A percentile compares a stretch with the other conserved stretches of the same genome.
Conservation (phyloP, 2,797 vertebrate species). For the Acanthopagrus latus region DNA sequence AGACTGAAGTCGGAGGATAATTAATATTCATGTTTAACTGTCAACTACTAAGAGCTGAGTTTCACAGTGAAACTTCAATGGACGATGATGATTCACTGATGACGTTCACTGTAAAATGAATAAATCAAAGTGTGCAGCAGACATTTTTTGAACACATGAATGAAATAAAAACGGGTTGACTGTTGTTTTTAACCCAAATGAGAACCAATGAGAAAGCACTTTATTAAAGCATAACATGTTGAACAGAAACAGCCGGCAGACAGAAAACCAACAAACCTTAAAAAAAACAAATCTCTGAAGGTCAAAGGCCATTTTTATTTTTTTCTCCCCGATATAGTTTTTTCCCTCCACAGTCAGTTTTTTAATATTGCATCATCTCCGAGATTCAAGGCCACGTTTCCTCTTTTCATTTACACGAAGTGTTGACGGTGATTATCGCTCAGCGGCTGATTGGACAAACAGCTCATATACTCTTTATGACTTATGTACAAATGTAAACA, state of each 20-base stretch:
- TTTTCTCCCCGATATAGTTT: constrained; percentile 7
- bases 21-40: no score
- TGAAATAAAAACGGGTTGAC: not conserved
- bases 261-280: constrained; percentile 34
- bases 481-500: constrained; percentile 70
- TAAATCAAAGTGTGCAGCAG: not conserved
- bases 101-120: no score
- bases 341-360: constrained; percentile 10
- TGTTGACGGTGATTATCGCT: constrained; percentile 22
- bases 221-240: constrained; percentile 70
- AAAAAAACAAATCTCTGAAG: constrained; percentile 31
- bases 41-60: no score
- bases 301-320: not conserved
- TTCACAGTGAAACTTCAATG: no score
- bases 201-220: constrained; percentile 58
- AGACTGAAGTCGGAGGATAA: no score
- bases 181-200: constrained; percentile 15
- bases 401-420: not conserved
- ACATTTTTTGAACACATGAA: not conserved
- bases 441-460: constrained; percentile 23
- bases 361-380: constrained; percentile 61
- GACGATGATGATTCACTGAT: no score
- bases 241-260: constrained; percentile 38
- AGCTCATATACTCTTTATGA: constrained; percentile 35
- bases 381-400: constrained; percentile 42